Base-by-base conservation (phyloP, 2,113 vertebrate species). In the Notiomystis cincta region DNA sequence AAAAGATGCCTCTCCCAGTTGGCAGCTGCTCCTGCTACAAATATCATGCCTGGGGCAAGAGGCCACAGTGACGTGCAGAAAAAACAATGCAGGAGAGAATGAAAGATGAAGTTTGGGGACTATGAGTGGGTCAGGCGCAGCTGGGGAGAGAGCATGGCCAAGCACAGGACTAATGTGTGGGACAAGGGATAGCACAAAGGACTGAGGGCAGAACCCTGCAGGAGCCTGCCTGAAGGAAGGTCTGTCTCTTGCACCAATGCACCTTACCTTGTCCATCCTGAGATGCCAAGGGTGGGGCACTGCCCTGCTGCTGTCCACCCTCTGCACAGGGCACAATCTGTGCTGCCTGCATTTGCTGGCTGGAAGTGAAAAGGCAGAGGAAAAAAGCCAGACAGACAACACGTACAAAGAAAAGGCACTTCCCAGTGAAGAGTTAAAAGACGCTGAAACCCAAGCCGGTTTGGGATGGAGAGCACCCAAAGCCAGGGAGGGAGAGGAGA, bases 401-500 rank as follows among this genome's bases (percentile, higher is more conserved):
- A 15, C 3, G 6, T 4, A 25, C 35, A 53, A 88, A 15, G 83
- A 60, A 66, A 73, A 86, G 30, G 25, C 24, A 5, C 58, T 72
- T 62, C 21, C 86, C 56, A 97, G 80, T 95, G 96, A 97, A 95
- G 95, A 89, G 96, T 97, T 97, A 97, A 97, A 88, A 90, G 75
- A 54, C 30, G 0, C 71, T 4, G 81, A 92, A 96, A 77, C 71
- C 62, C 58, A 89, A 92, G 66, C 40, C 30, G 4, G 31, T 92
- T 91, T 94, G 40, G 75, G 28, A 53, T 40, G 77, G 81, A 76
- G 91, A 51, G 83, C 76, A 71, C 92, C 85, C 95, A 92, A 71
- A 87, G 85, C 75, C 82, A 64, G 76, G 64, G 93, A 95, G 88
- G 76, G 96, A 84, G 83, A 89, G 44, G 54, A 50, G 85, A 81